Percentiles rank a stretch among this genome's conserved stretches.
phyloP scores from a whole-genome alignment of 2,888 invertebrate species.

The Germaria angustata region DNA sequence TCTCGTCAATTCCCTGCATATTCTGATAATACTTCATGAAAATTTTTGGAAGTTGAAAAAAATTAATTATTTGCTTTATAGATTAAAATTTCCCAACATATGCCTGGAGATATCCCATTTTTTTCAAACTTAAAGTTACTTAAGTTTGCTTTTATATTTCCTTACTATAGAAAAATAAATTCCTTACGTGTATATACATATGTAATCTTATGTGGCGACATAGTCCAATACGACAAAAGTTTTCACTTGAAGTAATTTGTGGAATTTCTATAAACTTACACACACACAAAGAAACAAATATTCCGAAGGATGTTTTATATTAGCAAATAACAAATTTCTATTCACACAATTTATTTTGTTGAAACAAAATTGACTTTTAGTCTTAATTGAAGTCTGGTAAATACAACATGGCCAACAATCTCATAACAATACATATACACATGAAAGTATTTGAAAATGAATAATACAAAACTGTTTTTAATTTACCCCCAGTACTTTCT shows the following conservation, averaged over 20 bases:
- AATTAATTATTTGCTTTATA: too few relatives aligned
- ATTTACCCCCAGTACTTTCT: too few relatives aligned
- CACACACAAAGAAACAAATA: not conserved
- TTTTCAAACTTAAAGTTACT: not conserved
- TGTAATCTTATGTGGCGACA: not conserved
- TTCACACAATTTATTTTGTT: not conserved
- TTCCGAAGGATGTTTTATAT: not conserved
- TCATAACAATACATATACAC: not conserved
- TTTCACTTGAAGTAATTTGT: slow-evolving; percentile 3
- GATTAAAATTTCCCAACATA: too few relatives aligned
- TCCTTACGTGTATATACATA: not conserved
- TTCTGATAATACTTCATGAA: too few relatives aligned
- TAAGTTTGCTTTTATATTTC: not conserved
- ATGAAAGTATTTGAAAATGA: not conserved
- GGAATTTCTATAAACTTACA: not conserved
- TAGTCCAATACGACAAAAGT: not conserved
- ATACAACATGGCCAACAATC: not conserved
- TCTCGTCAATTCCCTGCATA: too few relatives aligned
- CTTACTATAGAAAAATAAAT: not conserved
- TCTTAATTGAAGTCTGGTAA: slow-evolving; percentile 2
- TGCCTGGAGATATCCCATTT: too few relatives aligned
- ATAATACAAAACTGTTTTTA: too few relatives aligned
- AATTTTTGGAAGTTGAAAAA: too few relatives aligned
- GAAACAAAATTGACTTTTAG: not conserved
- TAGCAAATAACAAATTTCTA: not conserved